Evolutionary conservation across 2,797 vertebrate species (phyloP).

Genomic region (Sparidentex hasta): DNA sequence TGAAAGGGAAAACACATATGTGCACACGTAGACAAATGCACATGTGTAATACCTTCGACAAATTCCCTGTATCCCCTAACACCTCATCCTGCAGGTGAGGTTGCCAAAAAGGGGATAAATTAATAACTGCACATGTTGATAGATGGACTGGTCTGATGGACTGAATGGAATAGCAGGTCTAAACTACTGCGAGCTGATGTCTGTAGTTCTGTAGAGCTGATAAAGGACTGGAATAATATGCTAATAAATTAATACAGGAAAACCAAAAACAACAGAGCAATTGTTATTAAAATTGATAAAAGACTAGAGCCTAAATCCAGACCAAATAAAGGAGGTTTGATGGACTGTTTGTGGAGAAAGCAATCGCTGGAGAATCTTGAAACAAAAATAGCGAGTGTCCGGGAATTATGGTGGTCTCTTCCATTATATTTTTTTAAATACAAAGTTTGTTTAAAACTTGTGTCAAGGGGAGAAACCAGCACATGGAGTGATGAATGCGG

Average conservation of each 20-base stretch:
- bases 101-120: slow-evolving; percentile 13
- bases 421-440: slow-evolving; percentile 1
- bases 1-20: slow-evolving; percentile 73
- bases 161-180: slow-evolving; percentile 20
- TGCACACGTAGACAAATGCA: slow-evolving; percentile 4
- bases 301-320: slow-evolving; percentile 48
- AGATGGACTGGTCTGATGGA: slow-evolving; percentile 23
- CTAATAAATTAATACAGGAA: slow-evolving; percentile 17
- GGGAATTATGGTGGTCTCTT: slow-evolving; percentile 14
- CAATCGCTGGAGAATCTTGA: slow-evolving; percentile 32
- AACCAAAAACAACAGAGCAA: slow-evolving; percentile 54
- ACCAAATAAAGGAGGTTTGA: slow-evolving; percentile 48
- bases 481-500: no score
- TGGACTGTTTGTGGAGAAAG: slow-evolving; percentile 59
- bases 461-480: neutral
- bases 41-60: slow-evolving; percentile 18
- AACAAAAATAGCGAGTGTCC: slow-evolving; percentile 32
- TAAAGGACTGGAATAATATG: slow-evolving; percentile 16
- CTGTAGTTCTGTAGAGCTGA: slow-evolving; percentile 11
- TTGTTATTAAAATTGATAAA: slow-evolving; percentile 46
- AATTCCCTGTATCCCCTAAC: slow-evolving; percentile 10
- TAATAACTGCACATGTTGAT: slow-evolving; percentile 42
- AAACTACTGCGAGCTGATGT: slow-evolving; percentile 1
- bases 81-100: slow-evolving; percentile 7
- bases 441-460: slow-evolving; percentile 35